A percentile compares a stretch with the other conserved stretches of the same genome.
Evolutionary conservation across 2,888 invertebrate species (phyloP).

Genomic region (Bursaphelenchus okinawaensis): DNA sequence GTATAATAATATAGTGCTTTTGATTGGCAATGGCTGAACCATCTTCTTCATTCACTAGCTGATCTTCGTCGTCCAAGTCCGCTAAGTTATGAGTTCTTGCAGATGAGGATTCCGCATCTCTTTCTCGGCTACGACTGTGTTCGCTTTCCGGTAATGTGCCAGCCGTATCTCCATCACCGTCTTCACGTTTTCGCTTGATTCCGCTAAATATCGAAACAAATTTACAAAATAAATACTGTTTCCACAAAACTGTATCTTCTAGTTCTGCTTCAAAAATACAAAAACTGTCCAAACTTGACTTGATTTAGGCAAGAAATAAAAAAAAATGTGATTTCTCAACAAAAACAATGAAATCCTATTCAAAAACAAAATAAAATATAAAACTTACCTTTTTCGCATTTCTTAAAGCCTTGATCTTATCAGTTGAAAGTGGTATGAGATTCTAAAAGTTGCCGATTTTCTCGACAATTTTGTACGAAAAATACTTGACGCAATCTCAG

Average conservation of each 20-base stretch:
- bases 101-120: conserved; percentile 47
- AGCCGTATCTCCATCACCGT: neutral
- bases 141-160: conserved; percentile 36
- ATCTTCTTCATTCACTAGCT: conserved; percentile 78
- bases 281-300: too few species aligned
- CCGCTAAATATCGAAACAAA: neutral
- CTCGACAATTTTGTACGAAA: too few species aligned
- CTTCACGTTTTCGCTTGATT: neutral
- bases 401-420: too few species aligned
- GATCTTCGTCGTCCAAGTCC: conserved; percentile 67
- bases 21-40: conserved; percentile 99
- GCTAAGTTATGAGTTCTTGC: conserved; percentile 63
- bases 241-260: too few species aligned
- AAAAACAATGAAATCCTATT: too few species aligned
- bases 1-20: conserved; percentile 95
- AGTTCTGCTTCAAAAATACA: too few species aligned
- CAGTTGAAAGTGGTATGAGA: too few species aligned
- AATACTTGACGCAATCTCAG: too few species aligned
- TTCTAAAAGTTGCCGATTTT: too few species aligned
- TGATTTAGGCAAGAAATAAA: neutral
- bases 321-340: too few species aligned
- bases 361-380: too few species aligned
- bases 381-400: neutral
- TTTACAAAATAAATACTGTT: too few species aligned
- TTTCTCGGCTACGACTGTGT: conserved; percentile 47